Evolutionary conservation across 2,113 vertebrate genomes (phyloP).

Genomic region (Bombycilla garrulus): DNA sequence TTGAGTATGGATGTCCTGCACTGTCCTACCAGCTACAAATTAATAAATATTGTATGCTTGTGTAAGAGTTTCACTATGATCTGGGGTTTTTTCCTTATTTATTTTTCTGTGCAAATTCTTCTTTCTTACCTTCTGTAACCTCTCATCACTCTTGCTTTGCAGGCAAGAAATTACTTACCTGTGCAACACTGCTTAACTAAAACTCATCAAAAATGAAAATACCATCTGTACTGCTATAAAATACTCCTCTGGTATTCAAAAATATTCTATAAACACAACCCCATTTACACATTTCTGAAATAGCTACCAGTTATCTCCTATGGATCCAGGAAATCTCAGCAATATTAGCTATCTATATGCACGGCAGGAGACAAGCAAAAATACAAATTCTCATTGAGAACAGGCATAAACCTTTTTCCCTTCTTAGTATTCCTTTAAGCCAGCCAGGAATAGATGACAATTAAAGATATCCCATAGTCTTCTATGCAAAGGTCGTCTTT

Average conservation of each 20-base stretch:
- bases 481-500: neutral
- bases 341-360: neutral
- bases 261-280: neutral
- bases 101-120: neutral
- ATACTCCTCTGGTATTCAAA: neutral
- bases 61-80: neutral
- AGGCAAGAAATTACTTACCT: neutral
- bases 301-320: neutral
- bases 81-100: fast-evolving
- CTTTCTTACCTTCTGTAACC: neutral
- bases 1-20: neutral
- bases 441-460: neutral
- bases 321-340: neutral
- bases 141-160: neutral
- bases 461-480: neutral
- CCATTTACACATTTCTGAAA: neutral
- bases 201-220: neutral
- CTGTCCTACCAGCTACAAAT: neutral
- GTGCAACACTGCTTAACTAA: neutral
- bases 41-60: neutral
- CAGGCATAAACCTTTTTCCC: neutral
- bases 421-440: neutral
- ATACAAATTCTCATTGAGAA: neutral
- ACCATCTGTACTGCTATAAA: neutral
- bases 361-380: neutral